phyloP scores from a whole-genome alignment of 2,888 invertebrate species.

The Aproaerema taeniolella region DNA sequence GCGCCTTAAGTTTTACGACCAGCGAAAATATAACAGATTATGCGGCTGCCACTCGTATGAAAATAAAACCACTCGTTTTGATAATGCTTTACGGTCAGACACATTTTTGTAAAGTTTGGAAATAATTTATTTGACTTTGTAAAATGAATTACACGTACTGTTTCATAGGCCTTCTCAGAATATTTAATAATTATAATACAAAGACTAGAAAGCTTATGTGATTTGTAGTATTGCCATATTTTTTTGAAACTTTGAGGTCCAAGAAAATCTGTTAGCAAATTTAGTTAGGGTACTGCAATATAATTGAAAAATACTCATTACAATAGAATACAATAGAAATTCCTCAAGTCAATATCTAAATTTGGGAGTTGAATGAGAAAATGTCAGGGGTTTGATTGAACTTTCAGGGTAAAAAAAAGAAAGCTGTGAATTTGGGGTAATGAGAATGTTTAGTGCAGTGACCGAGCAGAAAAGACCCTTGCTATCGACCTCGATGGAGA shows the following conservation, averaged over 20 bases:
- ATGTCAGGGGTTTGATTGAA: slow-evolving; percentile 44
- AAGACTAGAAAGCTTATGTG: no score
- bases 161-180: no score
- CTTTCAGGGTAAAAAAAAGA: slow-evolving; percentile 30
- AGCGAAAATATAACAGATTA: slow-evolving; percentile 26
- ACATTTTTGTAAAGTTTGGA: background rate
- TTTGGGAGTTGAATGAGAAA: slow-evolving; percentile 46
- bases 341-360: slow-evolving; percentile 38
- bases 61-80: slow-evolving; percentile 31
- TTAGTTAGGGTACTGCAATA: no score
- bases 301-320: no score
- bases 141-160: no score
- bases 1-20: slow-evolving; percentile 25
- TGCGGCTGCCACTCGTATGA: slow-evolving; percentile 28
- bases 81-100: slow-evolving; percentile 8
- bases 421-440: slow-evolving; percentile 50
- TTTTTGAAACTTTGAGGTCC: no score
- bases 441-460: slow-evolving; percentile 61
- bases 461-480: slow-evolving; percentile 62
- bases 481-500: slow-evolving; percentile 59
- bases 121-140: slow-evolving; percentile 8
- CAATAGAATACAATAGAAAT: no score
- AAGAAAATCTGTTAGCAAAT: no score
- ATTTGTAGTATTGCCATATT: no score
- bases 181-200: no score